Base-by-base conservation (phyloP, 2,888 invertebrate species). In the Tromatobia lineatoria region DNA sequence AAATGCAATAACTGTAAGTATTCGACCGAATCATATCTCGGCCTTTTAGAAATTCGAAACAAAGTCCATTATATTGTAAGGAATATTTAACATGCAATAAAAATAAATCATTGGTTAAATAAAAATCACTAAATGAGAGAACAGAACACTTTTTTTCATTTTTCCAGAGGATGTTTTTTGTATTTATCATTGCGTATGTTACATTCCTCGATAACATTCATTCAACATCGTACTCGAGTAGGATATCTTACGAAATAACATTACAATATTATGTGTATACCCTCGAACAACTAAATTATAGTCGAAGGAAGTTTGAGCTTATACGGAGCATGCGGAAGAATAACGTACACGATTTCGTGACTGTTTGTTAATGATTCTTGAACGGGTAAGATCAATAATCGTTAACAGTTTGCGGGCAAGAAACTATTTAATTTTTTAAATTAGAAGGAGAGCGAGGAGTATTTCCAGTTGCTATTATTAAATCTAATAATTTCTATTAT, bases 181-280 rank as follows among this genome's bases (percentile, higher is more conserved):
- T 81, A 13, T 64, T 74, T 82, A 71, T 71, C 50, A 23, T 73
- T 67, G 50, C 20, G 34, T 71, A 61, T 52, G 29, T 77, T 77
- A 77, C 73, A 75, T 34, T 23, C 42, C 25, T 74, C 67, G n/a
- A 67, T 80, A 80, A 83, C 83, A 77, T 80, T 80, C 80, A 67
- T 69, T 69, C 66, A 64, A 73, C 61, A 47, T 73, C 66, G 73
- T 64, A 67, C 59, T 71, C 76, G 15, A 70, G 23, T 54, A 42
- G 20, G 54, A 52, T 59, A 54, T 57, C 71, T 71, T 74, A 80
- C 11, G 59, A 67, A 80, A 69, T 77, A 80, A 80, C 80, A 76
- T 52, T 83, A 83, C 45, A 82, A 77, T 59, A 75, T 75, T 74
- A 67, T 77, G 59, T n/a, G 20, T 34, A 42, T 54, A 25, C 20